Percentiles rank a stretch among this genome's conserved stretches.
phyloP scores from a whole-genome alignment of 2,888 invertebrate species.

The Athalia cordata region DNA sequence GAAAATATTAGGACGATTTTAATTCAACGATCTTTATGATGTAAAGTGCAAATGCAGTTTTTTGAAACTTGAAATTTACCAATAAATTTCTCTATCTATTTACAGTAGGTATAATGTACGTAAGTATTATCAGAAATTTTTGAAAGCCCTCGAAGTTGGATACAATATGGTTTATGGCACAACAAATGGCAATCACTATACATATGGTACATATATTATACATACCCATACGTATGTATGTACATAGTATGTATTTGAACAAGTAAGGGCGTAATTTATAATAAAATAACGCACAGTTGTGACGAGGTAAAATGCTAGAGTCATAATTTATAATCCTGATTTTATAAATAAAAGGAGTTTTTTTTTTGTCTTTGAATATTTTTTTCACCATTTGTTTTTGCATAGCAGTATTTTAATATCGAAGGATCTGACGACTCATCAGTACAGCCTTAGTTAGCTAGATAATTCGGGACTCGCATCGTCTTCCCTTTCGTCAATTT shows the following conservation, averaged over 20 bases:
- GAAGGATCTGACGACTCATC: background rate
- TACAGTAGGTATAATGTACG: too few species aligned
- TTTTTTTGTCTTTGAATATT: too few species aligned
- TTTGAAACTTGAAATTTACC: background rate
- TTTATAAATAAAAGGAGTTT: too few species aligned
- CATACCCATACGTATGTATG: too few species aligned
- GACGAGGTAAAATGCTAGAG: too few species aligned
- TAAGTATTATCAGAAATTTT: background rate
- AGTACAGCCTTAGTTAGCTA: conserved; percentile 56
- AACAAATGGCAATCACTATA: conserved; percentile 28
- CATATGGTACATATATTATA: too few species aligned
- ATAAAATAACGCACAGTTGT: too few species aligned
- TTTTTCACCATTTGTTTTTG: background rate
- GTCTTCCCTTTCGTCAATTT: conserved; percentile 52
- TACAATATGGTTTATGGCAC: conserved; percentile 2
- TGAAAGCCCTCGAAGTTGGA: background rate
- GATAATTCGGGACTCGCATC: conserved; percentile 52
- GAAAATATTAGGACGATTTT: conserved; percentile 30
- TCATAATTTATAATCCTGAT: too few species aligned
- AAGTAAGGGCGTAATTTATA: too few species aligned
- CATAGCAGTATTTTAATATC: too few species aligned
- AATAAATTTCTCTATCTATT: too few species aligned
- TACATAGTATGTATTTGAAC: too few species aligned
- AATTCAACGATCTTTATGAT: background rate
- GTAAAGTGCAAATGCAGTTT: background rate